A percentile compares a stretch with the other conserved stretches of the same genome.
Evolutionary conservation across 1,140 invertebrate genomes (phyloP).

Genomic region (Magallana angulata): DNA sequence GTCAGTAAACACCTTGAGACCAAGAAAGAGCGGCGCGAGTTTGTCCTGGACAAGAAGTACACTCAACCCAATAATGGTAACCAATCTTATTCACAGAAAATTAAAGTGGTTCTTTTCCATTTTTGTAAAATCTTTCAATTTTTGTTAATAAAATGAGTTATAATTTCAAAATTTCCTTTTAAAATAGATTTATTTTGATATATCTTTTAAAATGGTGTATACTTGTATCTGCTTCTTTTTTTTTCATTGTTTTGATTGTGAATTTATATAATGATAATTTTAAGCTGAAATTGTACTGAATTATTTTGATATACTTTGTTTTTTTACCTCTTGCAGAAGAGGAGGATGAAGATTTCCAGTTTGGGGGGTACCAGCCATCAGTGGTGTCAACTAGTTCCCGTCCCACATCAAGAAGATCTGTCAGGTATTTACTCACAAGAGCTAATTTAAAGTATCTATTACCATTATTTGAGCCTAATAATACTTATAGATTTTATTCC

Average conservation of each 20-base stretch:
- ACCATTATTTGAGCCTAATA: no score
- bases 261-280: no score
- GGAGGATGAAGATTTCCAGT: slow-evolving; percentile 69
- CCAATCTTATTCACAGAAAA: no score
- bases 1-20: slow-evolving; percentile 64
- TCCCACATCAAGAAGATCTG: slow-evolving; percentile 68
- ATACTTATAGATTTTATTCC: no score
- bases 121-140: no score
- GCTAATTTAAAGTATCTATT: no score
- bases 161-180: no score
- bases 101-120: no score
- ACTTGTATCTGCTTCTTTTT: not conserved
- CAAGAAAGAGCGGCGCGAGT: slow-evolving; percentile 62
- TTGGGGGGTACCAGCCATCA: slow-evolving; percentile 73
- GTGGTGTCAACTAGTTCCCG: slow-evolving; percentile 66
- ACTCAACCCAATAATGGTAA: slow-evolving; percentile 56
- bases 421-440: slow-evolving; percentile 54
- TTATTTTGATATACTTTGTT: slow-evolving; percentile 21
- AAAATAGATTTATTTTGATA: no score
- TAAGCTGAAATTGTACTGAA: no score
- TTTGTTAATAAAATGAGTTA: no score
- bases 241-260: no score
- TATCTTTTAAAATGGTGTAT: not conserved
- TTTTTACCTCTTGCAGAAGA: slow-evolving; percentile 30
- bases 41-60: slow-evolving; percentile 73